A percentile compares a stretch with the other conserved stretches of the same genome.
phyloP scores from a whole-genome alignment of 2,797 vertebrate genomes.

The Bradypodion pumilum region DNA sequence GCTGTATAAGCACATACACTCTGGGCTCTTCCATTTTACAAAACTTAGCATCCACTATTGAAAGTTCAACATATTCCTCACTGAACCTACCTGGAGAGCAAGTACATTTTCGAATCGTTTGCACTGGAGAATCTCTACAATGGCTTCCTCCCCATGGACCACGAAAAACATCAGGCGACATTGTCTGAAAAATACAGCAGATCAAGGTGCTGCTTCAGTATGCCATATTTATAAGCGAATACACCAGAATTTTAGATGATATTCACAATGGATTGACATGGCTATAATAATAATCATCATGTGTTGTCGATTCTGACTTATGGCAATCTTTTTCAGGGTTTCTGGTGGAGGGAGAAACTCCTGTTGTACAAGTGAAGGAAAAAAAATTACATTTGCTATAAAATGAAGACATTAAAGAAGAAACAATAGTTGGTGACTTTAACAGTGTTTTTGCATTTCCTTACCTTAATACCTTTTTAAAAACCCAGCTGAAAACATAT shows the following conservation, averaged over 20 bases:
- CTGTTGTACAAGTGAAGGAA: not conserved
- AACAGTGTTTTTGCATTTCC: not conserved
- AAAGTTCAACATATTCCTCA: not conserved
- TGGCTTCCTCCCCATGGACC: constrained; percentile 92
- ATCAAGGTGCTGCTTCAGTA: not conserved
- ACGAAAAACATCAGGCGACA: constrained; percentile 95
- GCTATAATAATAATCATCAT: no score
- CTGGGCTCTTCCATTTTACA: not conserved
- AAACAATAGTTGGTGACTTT: not conserved
- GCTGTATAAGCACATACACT: no score
- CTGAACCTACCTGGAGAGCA: constrained; percentile 84
- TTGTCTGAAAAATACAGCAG: constrained; percentile 81
- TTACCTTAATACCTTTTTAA: no score
- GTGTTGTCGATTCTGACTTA: no score
- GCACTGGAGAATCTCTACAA: constrained; percentile 94
- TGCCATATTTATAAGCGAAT: not conserved
- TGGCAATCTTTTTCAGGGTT: no score
- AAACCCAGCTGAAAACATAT: no score
- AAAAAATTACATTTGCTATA: not conserved
- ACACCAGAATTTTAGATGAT: not conserved
- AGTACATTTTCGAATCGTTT: constrained; percentile 88
- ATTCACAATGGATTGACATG: not conserved
- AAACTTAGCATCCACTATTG: not conserved
- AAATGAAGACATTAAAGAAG: not conserved
- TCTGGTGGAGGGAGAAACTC: not conserved